Conservation (phyloP, 2,113 vertebrate species). For the Oncorhynchus masou region DNA sequence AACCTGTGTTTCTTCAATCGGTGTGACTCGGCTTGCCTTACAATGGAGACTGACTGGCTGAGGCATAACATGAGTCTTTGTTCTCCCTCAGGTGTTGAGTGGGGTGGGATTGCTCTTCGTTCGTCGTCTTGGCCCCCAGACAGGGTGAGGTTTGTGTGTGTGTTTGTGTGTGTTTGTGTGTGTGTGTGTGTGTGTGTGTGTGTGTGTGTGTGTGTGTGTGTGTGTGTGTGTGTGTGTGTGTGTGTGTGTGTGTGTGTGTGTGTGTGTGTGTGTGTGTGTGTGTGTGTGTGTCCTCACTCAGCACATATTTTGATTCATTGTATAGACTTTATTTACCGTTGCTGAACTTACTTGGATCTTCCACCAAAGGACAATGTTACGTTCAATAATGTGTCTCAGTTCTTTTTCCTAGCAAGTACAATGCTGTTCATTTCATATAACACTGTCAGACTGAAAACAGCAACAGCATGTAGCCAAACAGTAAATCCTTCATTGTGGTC, state of each 20-base stretch:
- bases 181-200: background rate
- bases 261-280: too few relatives aligned
- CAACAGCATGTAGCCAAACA: background rate
- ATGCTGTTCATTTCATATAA: too few relatives aligned
- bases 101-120: background rate
- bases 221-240: too few relatives aligned
- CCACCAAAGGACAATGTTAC: background rate
- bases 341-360: background rate
- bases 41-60: slow-evolving; percentile 1
- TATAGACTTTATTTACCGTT: background rate
- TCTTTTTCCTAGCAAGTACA: too few relatives aligned
- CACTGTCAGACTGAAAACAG: too few relatives aligned
- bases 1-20: slow-evolving; percentile 43
- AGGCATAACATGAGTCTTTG: slow-evolving; percentile 7
- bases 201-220: too few relatives aligned
- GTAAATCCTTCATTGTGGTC: background rate
- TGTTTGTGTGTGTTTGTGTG: background rate
- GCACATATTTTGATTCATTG: background rate
- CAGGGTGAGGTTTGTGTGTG: background rate
- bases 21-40: slow-evolving; percentile 25
- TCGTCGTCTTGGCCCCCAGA: background rate
- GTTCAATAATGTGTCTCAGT: too few relatives aligned
- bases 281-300: background rate
- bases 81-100: slow-evolving; percentile 34
- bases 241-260: too few relatives aligned